These are phyloP conservation scores for Phyllotis vaccarum DNA, from an alignment of 2,797 vertebrate species.

Conservation along the genomic window DNA sequence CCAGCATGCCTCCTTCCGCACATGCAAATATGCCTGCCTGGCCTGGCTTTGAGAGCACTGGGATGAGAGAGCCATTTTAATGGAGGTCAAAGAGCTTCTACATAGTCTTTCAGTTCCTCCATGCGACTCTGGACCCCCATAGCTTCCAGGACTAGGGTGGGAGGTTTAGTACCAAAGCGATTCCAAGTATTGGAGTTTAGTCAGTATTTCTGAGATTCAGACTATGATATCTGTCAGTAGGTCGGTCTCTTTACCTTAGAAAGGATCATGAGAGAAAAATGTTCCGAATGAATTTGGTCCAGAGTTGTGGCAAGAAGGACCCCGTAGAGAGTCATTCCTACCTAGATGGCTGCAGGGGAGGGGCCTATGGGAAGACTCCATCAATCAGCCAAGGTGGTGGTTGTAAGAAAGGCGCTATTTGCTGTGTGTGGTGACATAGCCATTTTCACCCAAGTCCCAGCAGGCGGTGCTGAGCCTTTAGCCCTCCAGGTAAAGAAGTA, in stretches of 20 bases:
- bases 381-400: neutral
- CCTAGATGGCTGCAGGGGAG: neutral
- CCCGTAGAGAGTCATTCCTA: neutral
- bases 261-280: neutral
- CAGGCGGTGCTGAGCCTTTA: neutral
- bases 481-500: neutral
- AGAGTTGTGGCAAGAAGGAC: neutral
- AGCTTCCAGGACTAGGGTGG: neutral
- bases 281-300: neutral
- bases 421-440: neutral
- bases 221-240: neutral
- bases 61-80: neutral
- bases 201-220: constrained; percentile 12
- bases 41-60: neutral
- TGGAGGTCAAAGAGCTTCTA: neutral
- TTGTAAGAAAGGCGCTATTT: neutral
- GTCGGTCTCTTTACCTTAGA: neutral
- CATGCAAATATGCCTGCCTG: neutral
- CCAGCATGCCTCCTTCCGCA: neutral
- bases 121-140: neutral
- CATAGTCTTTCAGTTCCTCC: neutral
- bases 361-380: neutral
- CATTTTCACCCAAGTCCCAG: neutral
- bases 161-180: neutral
- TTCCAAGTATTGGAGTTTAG: neutral